Evolutionary conservation across 2,797 vertebrate genomes (phyloP), one percentile per base, ranked within the genome.

Genomic region (Acestrorhynchus altus): DNA sequence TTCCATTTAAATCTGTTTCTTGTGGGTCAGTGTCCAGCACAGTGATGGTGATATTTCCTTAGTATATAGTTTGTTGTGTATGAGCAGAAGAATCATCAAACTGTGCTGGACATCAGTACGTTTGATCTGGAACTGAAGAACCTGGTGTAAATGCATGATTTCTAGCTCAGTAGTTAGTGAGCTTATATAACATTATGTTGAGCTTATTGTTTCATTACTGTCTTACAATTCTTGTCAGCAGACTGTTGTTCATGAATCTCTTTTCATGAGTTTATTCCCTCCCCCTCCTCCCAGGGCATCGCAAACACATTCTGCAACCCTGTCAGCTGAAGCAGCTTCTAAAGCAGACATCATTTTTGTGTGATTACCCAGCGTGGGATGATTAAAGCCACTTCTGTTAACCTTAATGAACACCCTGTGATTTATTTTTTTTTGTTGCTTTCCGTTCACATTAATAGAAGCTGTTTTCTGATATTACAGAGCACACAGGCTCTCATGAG

Each of bases 161-260:
- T 60, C 56, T 20, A 46, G 46, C 31, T 16, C 26, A 39, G 12
- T 54, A 2, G 66, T 76, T 76, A 46, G 49, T 31, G 61, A 42
- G 18, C 57, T 39, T 31, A 68, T 76, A 28, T 4, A 28, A 18
- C 22, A 49, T 42, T 28, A 44, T 22, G 16, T 66, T 66, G 64
- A 66, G 64, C 24, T 42, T 47, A 44, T 61, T 40, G 31, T 49
- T 60, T 28, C 35, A 18, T 35, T 28, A 28, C 39, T 35, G n/a
- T 46, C 24, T 22, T 28, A 40, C 46, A 69, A 57, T 57, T 10
- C 40, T 59, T 72, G 61, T 18, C 47, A 59, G 57, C 22, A 64
- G 63, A 15, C 40, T 65, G 31, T n/a, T n/a, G n/a, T n/a, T n/a
- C n/a, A n/a, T 63, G 63, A 65, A 35, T 73, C 61, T 66, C 52